Evolutionary conservation across 2,113 vertebrate species (phyloP).

Genomic region (Centrocercus urophasianus): DNA sequence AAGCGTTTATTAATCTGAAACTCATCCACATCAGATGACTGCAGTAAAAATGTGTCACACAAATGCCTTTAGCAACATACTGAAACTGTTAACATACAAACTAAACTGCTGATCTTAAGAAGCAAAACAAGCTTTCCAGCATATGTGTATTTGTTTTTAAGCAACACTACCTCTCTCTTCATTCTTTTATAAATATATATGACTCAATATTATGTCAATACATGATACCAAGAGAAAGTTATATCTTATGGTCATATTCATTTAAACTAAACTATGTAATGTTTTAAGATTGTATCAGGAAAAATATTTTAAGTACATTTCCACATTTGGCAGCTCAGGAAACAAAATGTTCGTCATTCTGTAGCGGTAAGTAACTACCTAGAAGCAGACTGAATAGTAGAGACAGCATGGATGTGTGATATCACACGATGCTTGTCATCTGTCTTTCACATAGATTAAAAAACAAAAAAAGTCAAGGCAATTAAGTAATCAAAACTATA

Average conservation of each 20-base stretch:
- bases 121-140: neutral
- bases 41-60: neutral
- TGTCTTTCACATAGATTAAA: neutral
- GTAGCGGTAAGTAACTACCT: neutral
- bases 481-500: neutral
- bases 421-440: accelerated
- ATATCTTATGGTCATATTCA: neutral
- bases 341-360: neutral
- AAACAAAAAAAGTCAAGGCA: neutral
- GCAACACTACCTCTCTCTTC: neutral
- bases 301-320: neutral
- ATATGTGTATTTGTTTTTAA: neutral
- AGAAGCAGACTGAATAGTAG: neutral
- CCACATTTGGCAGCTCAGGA: neutral
- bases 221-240: neutral
- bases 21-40: neutral
- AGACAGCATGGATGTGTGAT: neutral
- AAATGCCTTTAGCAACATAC: neutral
- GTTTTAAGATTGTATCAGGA: neutral
- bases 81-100: neutral
- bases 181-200: neutral
- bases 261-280: neutral
- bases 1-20: neutral
- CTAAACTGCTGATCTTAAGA: neutral
- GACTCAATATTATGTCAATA: accelerated